Conservation (phyloP, 2,113 vertebrate genomes). For the Balaenoptera acutorostrata region DNA sequence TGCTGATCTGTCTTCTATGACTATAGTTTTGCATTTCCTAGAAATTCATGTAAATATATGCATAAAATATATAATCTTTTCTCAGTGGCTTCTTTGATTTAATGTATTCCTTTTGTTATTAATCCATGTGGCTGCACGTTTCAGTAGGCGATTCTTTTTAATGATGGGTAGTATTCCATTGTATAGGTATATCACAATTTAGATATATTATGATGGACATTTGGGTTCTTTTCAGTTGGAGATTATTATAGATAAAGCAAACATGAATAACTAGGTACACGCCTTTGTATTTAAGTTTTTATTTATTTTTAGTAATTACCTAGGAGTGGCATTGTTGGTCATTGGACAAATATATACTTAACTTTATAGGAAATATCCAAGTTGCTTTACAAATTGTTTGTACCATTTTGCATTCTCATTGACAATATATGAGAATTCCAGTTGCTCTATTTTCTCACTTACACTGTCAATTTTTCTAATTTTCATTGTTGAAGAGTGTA, state of each 20-base stretch:
- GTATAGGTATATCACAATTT: background rate
- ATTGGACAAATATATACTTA: too few relatives aligned
- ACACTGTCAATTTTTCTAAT: background rate
- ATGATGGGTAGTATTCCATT: background rate
- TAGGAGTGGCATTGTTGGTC: background rate
- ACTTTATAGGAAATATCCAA: background rate
- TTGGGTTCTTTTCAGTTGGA: background rate
- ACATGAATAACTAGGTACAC: background rate
- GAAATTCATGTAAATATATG: background rate
- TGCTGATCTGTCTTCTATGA: background rate
- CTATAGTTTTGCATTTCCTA: background rate
- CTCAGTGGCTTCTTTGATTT: background rate
- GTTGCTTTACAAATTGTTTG: background rate
- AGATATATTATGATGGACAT: background rate
- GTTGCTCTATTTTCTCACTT: background rate
- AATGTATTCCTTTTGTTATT: background rate
- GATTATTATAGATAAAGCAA: background rate
- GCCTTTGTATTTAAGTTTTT: background rate
- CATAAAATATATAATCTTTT: background rate
- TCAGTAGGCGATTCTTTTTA: background rate
- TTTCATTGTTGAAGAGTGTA: background rate
- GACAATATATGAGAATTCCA: background rate
- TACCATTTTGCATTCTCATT: background rate
- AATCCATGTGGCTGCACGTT: background rate
- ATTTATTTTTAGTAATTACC: background rate